A percentile compares a stretch with the other conserved stretches of the same genome.
phyloP scores from a whole-genome alignment of 2,888 invertebrate genomes.

The Eupithecia tripunctaria region DNA sequence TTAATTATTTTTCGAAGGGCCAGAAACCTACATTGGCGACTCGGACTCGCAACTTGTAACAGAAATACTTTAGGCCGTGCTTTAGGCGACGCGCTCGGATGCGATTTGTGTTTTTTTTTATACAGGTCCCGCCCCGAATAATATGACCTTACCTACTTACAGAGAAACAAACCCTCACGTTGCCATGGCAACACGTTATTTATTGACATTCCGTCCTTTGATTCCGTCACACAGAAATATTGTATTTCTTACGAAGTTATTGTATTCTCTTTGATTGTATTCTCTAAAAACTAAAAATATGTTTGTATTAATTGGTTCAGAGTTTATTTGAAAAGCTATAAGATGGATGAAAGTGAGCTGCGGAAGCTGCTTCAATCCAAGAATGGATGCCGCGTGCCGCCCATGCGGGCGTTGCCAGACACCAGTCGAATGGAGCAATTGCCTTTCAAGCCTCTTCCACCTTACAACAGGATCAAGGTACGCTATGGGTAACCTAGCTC shows the following conservation, averaged over 20 bases:
- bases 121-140: too few species aligned
- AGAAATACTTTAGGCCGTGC: too few species aligned
- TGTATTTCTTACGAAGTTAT: too few species aligned
- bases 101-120: too few species aligned
- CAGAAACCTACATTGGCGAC: too few species aligned
- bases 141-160: neutral
- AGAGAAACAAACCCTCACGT: conserved; percentile 4
- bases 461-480: conserved; percentile 79
- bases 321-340: conserved; percentile 37
- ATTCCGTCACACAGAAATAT: conserved; percentile 12
- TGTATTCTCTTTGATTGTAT: too few species aligned
- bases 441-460: conserved; percentile 72
- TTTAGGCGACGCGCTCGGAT: too few species aligned
- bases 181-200: conserved; percentile 11
- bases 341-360: conserved; percentile 76
- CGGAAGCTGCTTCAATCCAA: conserved; percentile 75
- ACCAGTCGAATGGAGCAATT: conserved; percentile 68
- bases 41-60: too few species aligned
- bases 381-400: conserved; percentile 74
- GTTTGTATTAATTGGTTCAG: conserved; percentile 35
- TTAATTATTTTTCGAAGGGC: too few species aligned
- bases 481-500: neutral
- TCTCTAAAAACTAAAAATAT: conserved; percentile 25
- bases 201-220: conserved; percentile 17
- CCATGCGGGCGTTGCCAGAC: conserved; percentile 73